Conservation (phyloP, 2,797 vertebrate genomes). For the Xenopus petersii region DNA sequence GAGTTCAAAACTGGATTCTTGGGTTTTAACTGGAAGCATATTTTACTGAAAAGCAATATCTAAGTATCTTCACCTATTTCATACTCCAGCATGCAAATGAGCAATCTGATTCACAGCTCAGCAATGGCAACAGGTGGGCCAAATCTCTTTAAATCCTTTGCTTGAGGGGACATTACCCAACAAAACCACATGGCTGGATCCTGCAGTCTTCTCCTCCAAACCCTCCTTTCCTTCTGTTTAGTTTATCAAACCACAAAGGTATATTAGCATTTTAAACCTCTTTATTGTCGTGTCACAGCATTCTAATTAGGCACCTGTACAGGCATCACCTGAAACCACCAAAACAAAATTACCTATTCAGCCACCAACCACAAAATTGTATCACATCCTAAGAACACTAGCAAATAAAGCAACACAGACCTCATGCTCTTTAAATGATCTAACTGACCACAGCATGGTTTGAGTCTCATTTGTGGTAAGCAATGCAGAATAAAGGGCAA, state of each 20-base stretch:
- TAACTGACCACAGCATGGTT: conserved; percentile 9
- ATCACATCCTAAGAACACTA: conserved; percentile 24
- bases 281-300: conserved; percentile 37
- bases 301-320: conserved; percentile 43
- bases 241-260: conserved; percentile 36
- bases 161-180: conserved; percentile 44
- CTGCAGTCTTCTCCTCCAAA: not conserved
- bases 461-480: no score
- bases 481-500: no score
- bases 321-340: conserved; percentile 41
- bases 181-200: conserved; percentile 35
- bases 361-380: conserved; percentile 20
- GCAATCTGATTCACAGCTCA: conserved; percentile 33
- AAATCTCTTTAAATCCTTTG: conserved; percentile 39
- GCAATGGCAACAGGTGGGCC: conserved; percentile 45
- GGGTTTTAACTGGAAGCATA: no score
- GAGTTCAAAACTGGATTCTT: no score
- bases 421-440: conserved; percentile 7
- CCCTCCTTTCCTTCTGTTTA: conserved; percentile 33
- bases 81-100: conserved; percentile 44
- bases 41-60: not conserved
- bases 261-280: conserved; percentile 45
- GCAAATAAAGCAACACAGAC: conserved; percentile 4
- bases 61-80: conserved; percentile 33
- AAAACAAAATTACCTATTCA: conserved; percentile 15